phyloP scores from a whole-genome alignment of 2,113 vertebrate species.

The Cryptotis parvus region DNA sequence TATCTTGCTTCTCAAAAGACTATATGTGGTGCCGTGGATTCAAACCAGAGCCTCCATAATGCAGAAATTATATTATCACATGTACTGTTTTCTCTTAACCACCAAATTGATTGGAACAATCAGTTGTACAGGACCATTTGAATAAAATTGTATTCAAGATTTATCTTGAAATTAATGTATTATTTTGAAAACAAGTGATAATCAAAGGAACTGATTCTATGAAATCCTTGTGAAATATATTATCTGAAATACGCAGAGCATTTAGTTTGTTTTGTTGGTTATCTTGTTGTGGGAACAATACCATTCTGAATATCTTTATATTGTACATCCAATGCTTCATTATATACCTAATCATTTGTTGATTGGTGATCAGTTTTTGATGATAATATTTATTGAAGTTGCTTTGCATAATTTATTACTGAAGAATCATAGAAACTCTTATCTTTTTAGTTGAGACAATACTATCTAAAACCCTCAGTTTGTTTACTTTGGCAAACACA shows the following conservation, averaged over 20 bases:
- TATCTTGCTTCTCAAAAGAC: too few species aligned
- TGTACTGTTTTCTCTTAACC: too few species aligned
- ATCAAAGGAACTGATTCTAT: neutral
- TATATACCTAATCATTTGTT: neutral
- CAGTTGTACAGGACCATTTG: neutral
- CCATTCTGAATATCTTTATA: neutral
- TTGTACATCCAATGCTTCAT: neutral
- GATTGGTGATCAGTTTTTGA: neutral
- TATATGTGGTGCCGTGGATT: too few species aligned
- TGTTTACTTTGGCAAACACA: neutral
- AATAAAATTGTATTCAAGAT: neutral
- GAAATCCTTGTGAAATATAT: neutral
- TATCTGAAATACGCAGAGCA: neutral
- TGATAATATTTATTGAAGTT: neutral
- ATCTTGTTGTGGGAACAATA: neutral
- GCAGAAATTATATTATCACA: too few species aligned
- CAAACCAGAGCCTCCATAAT: too few species aligned
- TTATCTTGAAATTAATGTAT: neutral
- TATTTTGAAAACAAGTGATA: neutral
- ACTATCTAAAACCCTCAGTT: neutral
- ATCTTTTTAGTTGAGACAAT: neutral
- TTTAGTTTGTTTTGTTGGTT: neutral
- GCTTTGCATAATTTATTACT: neutral
- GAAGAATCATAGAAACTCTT: neutral
- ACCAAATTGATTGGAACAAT: neutral